Base-by-base conservation (phyloP, 2,888 invertebrate species). In the Pristionchus japonicus region DNA sequence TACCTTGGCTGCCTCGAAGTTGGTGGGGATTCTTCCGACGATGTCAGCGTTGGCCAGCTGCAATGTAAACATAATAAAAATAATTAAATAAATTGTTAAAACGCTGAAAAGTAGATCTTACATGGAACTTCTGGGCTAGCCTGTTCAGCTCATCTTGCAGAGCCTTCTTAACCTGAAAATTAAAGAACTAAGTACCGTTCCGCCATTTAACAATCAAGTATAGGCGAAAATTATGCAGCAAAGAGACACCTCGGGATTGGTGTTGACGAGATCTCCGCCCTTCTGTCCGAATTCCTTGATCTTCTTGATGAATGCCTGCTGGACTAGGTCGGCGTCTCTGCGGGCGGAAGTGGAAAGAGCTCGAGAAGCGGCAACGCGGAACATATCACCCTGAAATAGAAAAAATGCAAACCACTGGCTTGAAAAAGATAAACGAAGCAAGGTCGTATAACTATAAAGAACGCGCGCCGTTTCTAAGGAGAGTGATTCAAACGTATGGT, bases 61-160 rank as follows among this genome's bases (percentile, higher is more conserved):
- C 0, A 83, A 49, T 77, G n/a, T n/a, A n/a, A n/a, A n/a, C n/a
- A n/a, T n/a, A n/a, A n/a, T n/a, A n/a, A n/a, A n/a, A n/a, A n/a
- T n/a, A n/a, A n/a, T n/a, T n/a, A n/a, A n/a, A n/a, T n/a, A n/a
- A n/a, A n/a, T n/a, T n/a, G n/a, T n/a, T n/a, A n/a, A n/a, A n/a
- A n/a, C n/a, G n/a, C n/a, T n/a, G n/a, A n/a, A n/a, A 43, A n/a
- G 7, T 13, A 23, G 3, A 34, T 6, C 70, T 70, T 49, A 80
- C 80, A 89, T 93, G 91, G 92, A 93, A 94, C 88, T 94, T 94
- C 74, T 92, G 91, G 37, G 93, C 94, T 86, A 94, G 88, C 87
- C 93, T 92, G 90, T 93, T 93, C 77, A 94, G 92, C 88, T 93
- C 92, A 37, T 94, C 93, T 70, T 92, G 91, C 40, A 94, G 92